These are phyloP conservation scores for Procambarus virginalis DNA, from an alignment of 1,140 invertebrate genomes.

Conservation along the genomic window DNA sequence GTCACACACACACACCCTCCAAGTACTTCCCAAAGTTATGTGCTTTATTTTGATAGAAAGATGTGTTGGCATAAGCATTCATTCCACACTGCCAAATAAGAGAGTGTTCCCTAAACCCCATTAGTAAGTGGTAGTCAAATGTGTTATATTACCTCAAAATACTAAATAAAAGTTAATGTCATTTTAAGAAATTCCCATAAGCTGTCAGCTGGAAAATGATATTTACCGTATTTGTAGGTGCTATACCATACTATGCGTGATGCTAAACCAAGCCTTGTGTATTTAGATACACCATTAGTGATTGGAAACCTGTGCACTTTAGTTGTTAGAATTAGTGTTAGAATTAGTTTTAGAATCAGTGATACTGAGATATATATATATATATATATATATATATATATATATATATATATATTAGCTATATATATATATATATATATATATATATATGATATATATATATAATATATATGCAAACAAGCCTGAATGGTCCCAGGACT, in stretches of 20 bases:
- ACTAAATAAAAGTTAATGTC: neutral
- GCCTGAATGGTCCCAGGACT: too few relatives aligned
- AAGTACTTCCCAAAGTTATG: neutral
- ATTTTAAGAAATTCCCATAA: neutral
- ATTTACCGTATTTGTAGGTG: neutral
- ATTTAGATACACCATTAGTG: neutral
- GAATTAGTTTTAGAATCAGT: too few relatives aligned
- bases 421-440: too few relatives aligned
- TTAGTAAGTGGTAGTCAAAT: constrained; percentile 25
- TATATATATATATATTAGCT: too few relatives aligned
- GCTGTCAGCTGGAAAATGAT: neutral
- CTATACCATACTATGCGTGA: neutral
- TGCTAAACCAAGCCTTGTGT: neutral
- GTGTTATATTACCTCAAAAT: neutral
- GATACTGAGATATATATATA: too few relatives aligned
- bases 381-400: too few relatives aligned
- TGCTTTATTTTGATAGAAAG: neutral
- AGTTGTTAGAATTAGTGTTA: too few relatives aligned
- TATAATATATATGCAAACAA: too few relatives aligned
- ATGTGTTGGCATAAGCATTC: neutral
- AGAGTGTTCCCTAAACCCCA: neutral
- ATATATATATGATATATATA: too few relatives aligned
- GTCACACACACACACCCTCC: neutral
- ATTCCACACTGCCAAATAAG: neutral
- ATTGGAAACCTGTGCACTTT: neutral